A percentile compares a stretch with the other conserved stretches of the same genome.
These are phyloP conservation scores for Pagetopsis macropterus DNA, from an alignment of 2,797 vertebrate genomes.

Conservation along the genomic window DNA sequence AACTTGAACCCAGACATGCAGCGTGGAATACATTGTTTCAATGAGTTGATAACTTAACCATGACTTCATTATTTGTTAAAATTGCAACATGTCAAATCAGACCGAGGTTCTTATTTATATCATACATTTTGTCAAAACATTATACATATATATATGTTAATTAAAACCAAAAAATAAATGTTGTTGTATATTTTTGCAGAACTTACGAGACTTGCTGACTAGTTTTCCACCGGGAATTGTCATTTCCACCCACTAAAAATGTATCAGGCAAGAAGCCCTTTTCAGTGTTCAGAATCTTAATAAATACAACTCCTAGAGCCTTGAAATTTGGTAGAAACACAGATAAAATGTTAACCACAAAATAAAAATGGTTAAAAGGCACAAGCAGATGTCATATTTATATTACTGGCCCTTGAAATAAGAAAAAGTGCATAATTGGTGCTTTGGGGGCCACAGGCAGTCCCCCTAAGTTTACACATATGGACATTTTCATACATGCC, in stretches of 20 bases:
- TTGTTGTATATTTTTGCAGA: too few relatives aligned
- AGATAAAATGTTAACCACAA: too few relatives aligned
- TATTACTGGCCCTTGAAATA: neutral
- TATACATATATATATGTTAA: too few relatives aligned
- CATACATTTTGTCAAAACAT: neutral
- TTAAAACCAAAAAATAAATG: too few relatives aligned
- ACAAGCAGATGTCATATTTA: neutral
- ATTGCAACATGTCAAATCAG: neutral
- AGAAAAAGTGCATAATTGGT: neutral
- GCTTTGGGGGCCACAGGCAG: neutral
- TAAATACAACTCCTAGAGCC: too few relatives aligned
- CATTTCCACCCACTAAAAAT: neutral
- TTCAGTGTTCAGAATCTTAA: too few relatives aligned
- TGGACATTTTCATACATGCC: neutral
- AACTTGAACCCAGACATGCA: neutral
- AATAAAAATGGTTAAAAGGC: too few relatives aligned
- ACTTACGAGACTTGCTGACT: too few relatives aligned
- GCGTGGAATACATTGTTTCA: neutral
- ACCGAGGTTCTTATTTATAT: neutral
- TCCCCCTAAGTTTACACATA: neutral
- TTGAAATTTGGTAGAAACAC: neutral
- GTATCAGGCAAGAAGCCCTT: too few relatives aligned
- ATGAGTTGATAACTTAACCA: neutral
- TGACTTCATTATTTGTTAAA: constrained; percentile 21
- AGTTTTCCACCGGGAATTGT: too few relatives aligned